Percentiles rank a stretch among this genome's conserved stretches.
Conservation (phyloP, 2,113 vertebrate genomes). For the Zosterops pallidus region DNA sequence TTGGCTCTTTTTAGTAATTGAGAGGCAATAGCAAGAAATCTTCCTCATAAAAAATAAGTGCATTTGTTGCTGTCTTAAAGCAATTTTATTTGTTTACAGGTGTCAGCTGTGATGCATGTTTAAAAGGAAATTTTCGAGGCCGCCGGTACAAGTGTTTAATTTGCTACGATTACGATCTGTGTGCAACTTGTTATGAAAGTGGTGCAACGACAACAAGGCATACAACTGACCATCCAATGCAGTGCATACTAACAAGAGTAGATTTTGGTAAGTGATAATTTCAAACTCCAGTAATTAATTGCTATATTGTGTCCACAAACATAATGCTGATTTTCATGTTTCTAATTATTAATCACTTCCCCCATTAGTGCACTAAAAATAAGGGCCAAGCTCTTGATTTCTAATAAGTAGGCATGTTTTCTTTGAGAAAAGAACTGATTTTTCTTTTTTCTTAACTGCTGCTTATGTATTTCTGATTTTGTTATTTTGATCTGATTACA, state of each 20-base stretch:
- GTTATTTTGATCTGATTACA: background rate
- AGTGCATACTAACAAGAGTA: conserved; percentile 99
- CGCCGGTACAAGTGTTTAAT: conserved; percentile 99
- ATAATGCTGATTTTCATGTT: background rate
- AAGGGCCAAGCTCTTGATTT: background rate
- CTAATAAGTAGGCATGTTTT: background rate
- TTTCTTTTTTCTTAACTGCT: background rate
- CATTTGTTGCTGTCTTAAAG: conserved; percentile 35
- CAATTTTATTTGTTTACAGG: conserved; percentile 77
- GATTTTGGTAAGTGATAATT: conserved; percentile 89
- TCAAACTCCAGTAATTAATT: background rate
- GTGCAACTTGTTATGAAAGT: conserved; percentile 99
- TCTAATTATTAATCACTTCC: background rate
- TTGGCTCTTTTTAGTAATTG: background rate
- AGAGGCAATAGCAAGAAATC: background rate
- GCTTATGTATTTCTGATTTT: background rate
- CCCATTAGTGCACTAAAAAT: background rate
- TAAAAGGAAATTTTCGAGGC: conserved; percentile 99
- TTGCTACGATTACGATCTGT: conserved; percentile 99
- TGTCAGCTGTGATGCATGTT: conserved; percentile 99
- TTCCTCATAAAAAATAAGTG: background rate
- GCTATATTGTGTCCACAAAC: background rate
- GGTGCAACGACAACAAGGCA: conserved; percentile 97
- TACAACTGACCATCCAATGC: conserved; percentile 99
- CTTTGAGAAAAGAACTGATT: background rate